Evolutionary conservation across 2,113 vertebrate genomes (phyloP), one percentile per base, ranked within the genome.

Genomic region (Aptenodytes patagonicus): DNA sequence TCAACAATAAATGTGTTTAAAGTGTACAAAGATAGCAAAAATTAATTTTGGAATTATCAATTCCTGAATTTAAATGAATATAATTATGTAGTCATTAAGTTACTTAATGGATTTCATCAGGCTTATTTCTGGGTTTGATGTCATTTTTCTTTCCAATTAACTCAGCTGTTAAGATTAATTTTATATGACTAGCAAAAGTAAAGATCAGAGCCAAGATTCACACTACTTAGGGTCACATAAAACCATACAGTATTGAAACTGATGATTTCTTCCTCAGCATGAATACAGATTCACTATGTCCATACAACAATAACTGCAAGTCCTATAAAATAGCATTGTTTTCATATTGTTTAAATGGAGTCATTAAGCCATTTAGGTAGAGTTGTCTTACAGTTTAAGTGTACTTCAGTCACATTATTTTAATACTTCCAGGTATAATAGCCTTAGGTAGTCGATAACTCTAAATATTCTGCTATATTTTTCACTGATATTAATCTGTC

Each of bases 141-240:
- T 84, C 15, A 88, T 97, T 98, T 97, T 95, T 96, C 95, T 96
- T 94, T 87, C 95, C 96, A 97, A 96, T 97, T 97, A 98, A 94
- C 90, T 96, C 94, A 95, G 70, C 83, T 90, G 79, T 86, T 98
- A 89, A 90, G 83, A 97, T 97, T 96, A 93, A 96, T 97, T 96
- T 97, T 87, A 90, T 93, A 95, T 83, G 84, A 80, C 52, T 75
- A 75, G 36, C 71, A 82, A 93, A 90, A 95, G 72, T 34, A 64
- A 92, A 96, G 57, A 95, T 75, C 80, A 83, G 77, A 96, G 65
- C 18, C 36, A 90, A 87, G 47, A 92, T 52, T 87, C 87, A 60
- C 42, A 82, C 20, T 57, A 68, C 62, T 69, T 38, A 16, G 13
- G 44, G 60, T 85, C 61, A 64, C 46, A 64, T 61, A 82, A 70